Base-by-base conservation (phyloP, 2,888 invertebrate species). In the Pandemis heparana region DNA sequence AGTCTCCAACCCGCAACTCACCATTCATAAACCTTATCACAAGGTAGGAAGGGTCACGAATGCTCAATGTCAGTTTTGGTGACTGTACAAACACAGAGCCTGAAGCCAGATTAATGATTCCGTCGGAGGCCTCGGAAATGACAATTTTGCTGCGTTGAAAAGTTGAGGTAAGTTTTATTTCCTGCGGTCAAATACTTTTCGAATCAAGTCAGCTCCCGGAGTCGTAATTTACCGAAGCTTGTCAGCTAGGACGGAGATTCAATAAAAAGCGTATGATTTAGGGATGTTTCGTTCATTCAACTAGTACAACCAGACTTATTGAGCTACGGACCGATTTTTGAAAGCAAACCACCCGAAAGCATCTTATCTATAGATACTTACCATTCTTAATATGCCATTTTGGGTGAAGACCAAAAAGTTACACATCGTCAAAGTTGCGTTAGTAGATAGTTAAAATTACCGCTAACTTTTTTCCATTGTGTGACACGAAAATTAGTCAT, bases 51-150 rank as follows among this genome's bases (percentile, higher is more conserved):
- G 18, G 18, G 1, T 3, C 16, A 53, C 53, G 18, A 53, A n/a
- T 18, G 14, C 14, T 53, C 53, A 16, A 18, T 18, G 18, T 32
- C 5, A 18, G 18, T 51, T 16, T 51, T 16, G 16, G 9, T 53
- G 53, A 18, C 18, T 53, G 53, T 64, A 46, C 46, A 65, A 66
- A 66, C 60, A 48, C 60, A 48, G 59, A 48, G 46, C 38, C 43
- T 48, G 43, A 66, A 71, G 65, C 60, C 66, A 71, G 66, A 71
- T 71, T 71, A 71, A 71, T 71, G 71, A 71, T 60, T 60, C 48
- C 68, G 51, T 32, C 43, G 46, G 59, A 16, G 18, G 38, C 46
- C 41, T 48, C 41, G 16, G 51, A 71, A 66, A 71, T 71, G 65
- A 43, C 66, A 71, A 65, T 71, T 71, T 65, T 56, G 56, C 70